Evolutionary conservation across 2,888 invertebrate species (phyloP), one percentile per base, ranked within the genome.

Genomic region (Agonopterix arenella): DNA sequence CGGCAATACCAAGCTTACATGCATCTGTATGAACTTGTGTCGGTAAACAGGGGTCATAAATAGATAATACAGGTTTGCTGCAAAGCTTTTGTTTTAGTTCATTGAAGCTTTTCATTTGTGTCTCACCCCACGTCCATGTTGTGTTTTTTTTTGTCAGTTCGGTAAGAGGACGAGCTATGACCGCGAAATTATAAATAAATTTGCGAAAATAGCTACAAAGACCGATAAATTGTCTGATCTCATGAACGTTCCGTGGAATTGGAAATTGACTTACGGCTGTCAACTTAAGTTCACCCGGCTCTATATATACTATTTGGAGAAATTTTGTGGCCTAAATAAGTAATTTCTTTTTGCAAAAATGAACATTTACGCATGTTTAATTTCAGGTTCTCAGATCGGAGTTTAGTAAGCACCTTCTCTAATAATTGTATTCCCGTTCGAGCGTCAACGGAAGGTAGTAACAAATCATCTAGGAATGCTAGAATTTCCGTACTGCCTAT

Each of bases 131-230:
- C 51, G 52, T 28, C 59, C 59, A 66, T 0, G 13, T 8, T 10
- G 38, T 1, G 5, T 38, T 38, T 9, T 38, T 38, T 3, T 38
- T 38, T 38, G 38, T 38, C 2, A 4, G n/a, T 1, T 60, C 49
- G 1, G 62, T 62, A 8, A 68, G 48, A 0, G 61, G 59, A 1
- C 51, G 51, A 8, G 66, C 64, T 8, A 64, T 60, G 1, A 50
- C 7, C 0, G 65, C 60, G 52, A 66, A 67, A 5, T 59, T 56
- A 1, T 48, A 7, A 10, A 70, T 62, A 46, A 61, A 68, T 46
- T 66, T 67, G 0, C 63, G 45, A 49, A 68, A 70, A 47, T 65
- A 69, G 40, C 60, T 59, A 43, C 55, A 58, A 10, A 66, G 43
- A 0, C 66, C 66, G 1, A 68, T 47, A 48, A 66, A 69, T 37